Conservation (phyloP, 2,113 vertebrate genomes). For the Scortum barcoo region DNA sequence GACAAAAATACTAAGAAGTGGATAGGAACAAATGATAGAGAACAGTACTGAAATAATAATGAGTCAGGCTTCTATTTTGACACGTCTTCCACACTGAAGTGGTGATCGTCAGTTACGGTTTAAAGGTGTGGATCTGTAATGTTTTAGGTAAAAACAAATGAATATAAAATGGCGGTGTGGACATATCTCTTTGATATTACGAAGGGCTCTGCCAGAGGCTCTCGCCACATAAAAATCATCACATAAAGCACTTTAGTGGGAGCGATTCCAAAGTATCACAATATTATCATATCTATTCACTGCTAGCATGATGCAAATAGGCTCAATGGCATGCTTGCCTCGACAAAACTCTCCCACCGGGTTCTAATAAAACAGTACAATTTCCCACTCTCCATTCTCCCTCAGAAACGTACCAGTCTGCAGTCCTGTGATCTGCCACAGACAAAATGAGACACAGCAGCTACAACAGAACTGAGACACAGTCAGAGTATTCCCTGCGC, state of each 20-base stretch:
- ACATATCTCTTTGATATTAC: slow-evolving; percentile 38
- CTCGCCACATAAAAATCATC: slow-evolving; percentile 47
- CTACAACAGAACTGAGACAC: slow-evolving; percentile 81
- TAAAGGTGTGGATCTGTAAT: background rate
- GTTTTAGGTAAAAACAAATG: slow-evolving; percentile 28
- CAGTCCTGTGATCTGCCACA: slow-evolving; percentile 84
- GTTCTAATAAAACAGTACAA: slow-evolving; percentile 80
- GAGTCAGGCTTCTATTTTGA: slow-evolving; percentile 23
- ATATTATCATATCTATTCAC: slow-evolving; percentile 81
- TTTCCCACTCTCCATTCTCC: slow-evolving; percentile 76
- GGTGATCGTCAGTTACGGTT: slow-evolving; percentile 7
- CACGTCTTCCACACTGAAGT: slow-evolving; percentile 24
- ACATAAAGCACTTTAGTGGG: slow-evolving; percentile 58
- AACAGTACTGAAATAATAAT: slow-evolving; percentile 38
- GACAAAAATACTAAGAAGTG: slow-evolving; percentile 63
- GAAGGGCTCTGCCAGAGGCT: slow-evolving; percentile 41
- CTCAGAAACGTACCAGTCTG: slow-evolving; percentile 74
- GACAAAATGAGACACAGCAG: slow-evolving; percentile 87
- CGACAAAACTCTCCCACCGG: slow-evolving; percentile 86
- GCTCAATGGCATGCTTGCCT: slow-evolving; percentile 76
- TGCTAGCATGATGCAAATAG: slow-evolving; percentile 82
- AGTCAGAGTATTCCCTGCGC: slow-evolving; percentile 83
- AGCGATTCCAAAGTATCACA: slow-evolving; percentile 73
- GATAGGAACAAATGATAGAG: slow-evolving; percentile 52
- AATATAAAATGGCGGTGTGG: slow-evolving; percentile 16